Base-by-base conservation (phyloP, 2,888 invertebrate species). In the Xylocampa areola region DNA sequence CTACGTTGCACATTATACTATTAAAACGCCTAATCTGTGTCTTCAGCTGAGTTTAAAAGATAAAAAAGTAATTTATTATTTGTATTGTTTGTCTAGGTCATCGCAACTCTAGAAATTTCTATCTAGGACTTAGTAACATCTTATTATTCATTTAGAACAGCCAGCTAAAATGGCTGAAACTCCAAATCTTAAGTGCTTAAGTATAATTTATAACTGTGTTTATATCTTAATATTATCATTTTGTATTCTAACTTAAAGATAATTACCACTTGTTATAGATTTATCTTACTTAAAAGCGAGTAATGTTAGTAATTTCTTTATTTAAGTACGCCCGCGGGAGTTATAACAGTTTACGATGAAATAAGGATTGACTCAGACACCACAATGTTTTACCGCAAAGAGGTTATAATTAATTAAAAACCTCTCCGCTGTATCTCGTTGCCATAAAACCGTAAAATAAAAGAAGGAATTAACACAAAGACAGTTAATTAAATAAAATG, bases 121-220 rank as follows among this genome's bases (percentile, higher is more conserved):
- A 11, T 21, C 21, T n/a, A 11, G 6, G 4, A 6, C 4, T 45
- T 25, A 13, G 21, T 16, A 16, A 21, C 32, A 19, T 43, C 52
- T 43, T 35, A 57, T 29, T 30, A 44, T 48, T 44, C 36, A 53
- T 53, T 44, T 27, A 48, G 49, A 49, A 48, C 48, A 47, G 35
- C 21, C 27, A 39, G 39, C 36, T n/a, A n/a, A n/a, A n/a, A n/a
- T n/a, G 27, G 25, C 35, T 43, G 8, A 51, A 48, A 37, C 49
- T 44, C 14, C 30, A 35, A 53, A 68, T 62, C 54, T 59, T 52
- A 59, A 59, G 51, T 30, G 57, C 37, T 57, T 21, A 30, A 23
- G 25, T 50, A 35, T 68, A 65, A 77, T 77, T 73, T 77, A 76
- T 71, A 47, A 50, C 58, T 37, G 45, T 63, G 63, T 68, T 72